Percentiles rank a stretch among this genome's conserved stretches.
Conservation (phyloP, 2,888 invertebrate species). For the Mactromeris polynyma region DNA sequence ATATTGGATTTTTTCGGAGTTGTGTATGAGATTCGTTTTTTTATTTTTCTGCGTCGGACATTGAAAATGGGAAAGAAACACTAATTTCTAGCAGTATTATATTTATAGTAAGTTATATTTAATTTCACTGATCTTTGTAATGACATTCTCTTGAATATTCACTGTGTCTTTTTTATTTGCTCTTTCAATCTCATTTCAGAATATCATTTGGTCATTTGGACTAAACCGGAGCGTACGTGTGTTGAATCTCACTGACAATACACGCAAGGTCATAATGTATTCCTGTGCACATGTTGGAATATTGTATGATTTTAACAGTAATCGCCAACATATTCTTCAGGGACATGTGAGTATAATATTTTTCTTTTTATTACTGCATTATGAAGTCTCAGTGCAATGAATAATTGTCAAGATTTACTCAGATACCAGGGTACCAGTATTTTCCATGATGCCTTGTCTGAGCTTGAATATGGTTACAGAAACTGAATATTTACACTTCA, state of each 20-base stretch:
- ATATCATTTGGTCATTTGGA: conserved; percentile 90
- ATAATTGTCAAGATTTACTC: background rate
- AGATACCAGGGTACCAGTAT: background rate
- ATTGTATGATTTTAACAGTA: conserved; percentile 90
- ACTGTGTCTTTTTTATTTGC: no score
- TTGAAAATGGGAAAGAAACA: no score
- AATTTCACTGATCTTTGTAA: no score
- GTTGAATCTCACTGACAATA: conserved; percentile 89
- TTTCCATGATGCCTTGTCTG: background rate
- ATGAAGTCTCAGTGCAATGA: background rate
- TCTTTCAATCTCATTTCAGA: conserved; percentile 85
- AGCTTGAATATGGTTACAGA: no score
- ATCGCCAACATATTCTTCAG: conserved; percentile 90
- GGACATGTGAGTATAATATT: conserved; percentile 90
- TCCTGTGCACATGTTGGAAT: conserved; percentile 90
- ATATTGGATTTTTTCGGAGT: no score
- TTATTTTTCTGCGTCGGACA: no score
- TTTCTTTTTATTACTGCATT: no score
- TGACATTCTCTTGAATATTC: no score
- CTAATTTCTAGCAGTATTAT: no score
- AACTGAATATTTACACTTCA: no score
- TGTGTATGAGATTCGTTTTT: no score
- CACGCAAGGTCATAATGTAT: conserved; percentile 89
- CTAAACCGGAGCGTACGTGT: conserved; percentile 90
- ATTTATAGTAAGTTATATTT: no score